These are phyloP conservation scores for Lucinisca nassula DNA, from an alignment of 2,888 invertebrate species.

Conservation along the genomic window DNA sequence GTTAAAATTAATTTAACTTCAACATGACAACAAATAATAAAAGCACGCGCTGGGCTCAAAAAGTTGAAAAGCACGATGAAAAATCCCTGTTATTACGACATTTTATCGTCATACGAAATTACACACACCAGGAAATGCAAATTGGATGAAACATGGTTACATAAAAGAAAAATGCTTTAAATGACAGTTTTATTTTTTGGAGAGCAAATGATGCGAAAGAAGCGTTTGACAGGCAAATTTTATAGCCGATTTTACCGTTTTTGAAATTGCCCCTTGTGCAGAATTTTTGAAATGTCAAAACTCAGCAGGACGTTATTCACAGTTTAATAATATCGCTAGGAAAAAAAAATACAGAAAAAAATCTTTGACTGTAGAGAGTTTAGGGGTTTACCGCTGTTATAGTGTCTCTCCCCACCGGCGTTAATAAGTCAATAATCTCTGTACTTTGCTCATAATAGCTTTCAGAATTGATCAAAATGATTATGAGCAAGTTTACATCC, in stretches of 20 bases:
- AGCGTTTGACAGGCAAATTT: background rate
- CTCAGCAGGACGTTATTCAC: background rate
- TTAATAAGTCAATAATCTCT: no score
- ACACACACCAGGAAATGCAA: conserved; percentile 1
- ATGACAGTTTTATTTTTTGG: background rate
- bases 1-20: background rate
- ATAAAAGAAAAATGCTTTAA: background rate
- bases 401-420: no score
- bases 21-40: conserved; percentile 4
- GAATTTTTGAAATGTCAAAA: background rate
- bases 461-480: no score
- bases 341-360: no score
- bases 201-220: background rate
- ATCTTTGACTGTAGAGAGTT: no score
- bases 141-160: background rate
- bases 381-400: no score
- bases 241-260: background rate
- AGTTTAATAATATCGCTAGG: no score
- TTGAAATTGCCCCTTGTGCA: background rate
- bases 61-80: background rate
- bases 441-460: no score
- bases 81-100: conserved; percentile 2
- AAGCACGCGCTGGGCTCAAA: background rate
- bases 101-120: background rate
- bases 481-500: no score